Base-by-base conservation (phyloP, 2,888 invertebrate species). In the Synanthedon tipuliformis region DNA sequence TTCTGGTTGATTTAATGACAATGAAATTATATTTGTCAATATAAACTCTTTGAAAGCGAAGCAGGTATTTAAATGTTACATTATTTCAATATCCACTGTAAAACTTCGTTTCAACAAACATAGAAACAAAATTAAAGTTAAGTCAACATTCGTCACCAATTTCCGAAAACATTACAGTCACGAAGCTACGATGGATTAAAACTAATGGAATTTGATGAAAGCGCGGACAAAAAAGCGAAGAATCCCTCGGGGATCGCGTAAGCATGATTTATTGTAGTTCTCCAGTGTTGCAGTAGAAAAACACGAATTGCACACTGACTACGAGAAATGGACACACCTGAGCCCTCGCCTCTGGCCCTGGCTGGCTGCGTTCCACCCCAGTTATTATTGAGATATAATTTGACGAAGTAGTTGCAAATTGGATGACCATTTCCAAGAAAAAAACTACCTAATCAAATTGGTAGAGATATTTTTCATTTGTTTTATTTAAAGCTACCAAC, bases 151-250 rank as follows among this genome's bases (percentile, higher is more conserved):
- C 45, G 15, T 45, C 45, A 45, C n/a, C 45, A 45, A 45, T 45
- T 45, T 45, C 45, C 34, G 1, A 34, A 34, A 34, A 34, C 10
- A 34, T 34, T 34, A 34, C 34, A 34, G 34, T 34, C 34, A 45
- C 15, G 13, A 45, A 45, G 45, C 45, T 13, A 45, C 45, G 45
- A n/a, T 13, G 45, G 15, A 45, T 45, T 45, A 57, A 59, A 63
- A 64, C 66, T 70, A 69, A 70, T 73, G 69, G 69, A 62, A 65
- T 69, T 67, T 69, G 65, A 69, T 73, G 71, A 70, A 67, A 70
- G 63, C 58, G 61, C 59, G 59, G 54, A 67, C 63, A 70, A 73
- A 73, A 71, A 71, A 66, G 60, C 63, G 58, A 60, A 58, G 65
- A 58, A 64, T 63, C 61, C 72, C 66, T 66, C 58, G 57, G 65